phyloP scores from a whole-genome alignment of 2,113 vertebrate genomes.

The Lepus timidus region DNA sequence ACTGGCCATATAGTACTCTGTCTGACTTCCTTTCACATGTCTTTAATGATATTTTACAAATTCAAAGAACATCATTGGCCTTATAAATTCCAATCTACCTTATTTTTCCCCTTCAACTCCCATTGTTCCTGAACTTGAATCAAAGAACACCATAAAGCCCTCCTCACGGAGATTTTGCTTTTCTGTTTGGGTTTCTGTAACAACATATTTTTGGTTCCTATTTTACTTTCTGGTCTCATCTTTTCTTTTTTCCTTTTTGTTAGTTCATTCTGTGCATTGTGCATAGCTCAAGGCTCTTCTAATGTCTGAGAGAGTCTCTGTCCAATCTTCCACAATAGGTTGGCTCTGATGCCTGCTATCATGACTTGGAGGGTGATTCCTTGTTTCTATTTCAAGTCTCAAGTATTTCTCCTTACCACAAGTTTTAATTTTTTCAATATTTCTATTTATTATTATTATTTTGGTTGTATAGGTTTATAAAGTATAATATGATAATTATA shows the following conservation, averaged over 20 bases:
- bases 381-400: background rate
- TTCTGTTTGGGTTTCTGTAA: background rate
- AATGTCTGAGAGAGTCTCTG: background rate
- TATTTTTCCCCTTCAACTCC: background rate
- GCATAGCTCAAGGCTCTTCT: background rate
- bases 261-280: background rate
- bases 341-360: background rate
- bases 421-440: background rate
- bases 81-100: background rate
- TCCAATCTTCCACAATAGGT: background rate
- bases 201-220: slow-evolving; percentile 7
- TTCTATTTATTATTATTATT: no score
- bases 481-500: no score
- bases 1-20: background rate
- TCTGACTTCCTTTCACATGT: background rate
- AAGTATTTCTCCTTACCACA: background rate
- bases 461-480: no score
- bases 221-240: background rate
- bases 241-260: background rate
- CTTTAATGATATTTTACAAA: background rate
- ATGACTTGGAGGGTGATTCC: background rate
- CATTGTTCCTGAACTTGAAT: background rate
- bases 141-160: background rate
- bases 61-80: background rate
- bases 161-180: background rate